Base-by-base conservation (phyloP, 1,140 invertebrate species). In the Ylistrum balloti region DNA sequence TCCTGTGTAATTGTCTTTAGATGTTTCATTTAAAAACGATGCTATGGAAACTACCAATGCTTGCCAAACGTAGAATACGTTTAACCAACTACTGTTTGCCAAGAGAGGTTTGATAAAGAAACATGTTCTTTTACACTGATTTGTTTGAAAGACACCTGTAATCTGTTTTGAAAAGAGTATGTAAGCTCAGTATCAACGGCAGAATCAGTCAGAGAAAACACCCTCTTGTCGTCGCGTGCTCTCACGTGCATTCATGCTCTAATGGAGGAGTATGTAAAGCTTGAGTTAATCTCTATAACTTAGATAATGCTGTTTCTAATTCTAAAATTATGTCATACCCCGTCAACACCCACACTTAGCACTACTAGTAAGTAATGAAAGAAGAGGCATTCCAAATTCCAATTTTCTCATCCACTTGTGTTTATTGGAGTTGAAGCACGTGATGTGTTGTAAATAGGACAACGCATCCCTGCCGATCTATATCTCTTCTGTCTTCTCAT, bases 41-140 rank as follows among this genome's bases (percentile, higher is more conserved):
- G 56, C 9, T 74, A 5, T 5, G 22, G 22, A 74, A 74, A n/a
- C 56, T 74, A 74, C 13, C 56, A n/a, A 74, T 74, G 56, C 56
- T 28, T 74, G 56, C 56, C n/a, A 17, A 28, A 28, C 45, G 3
- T 74, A 28, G 56, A 5, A 1, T 45, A 45, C 41, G 41, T 45
- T 45, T 9, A 38, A 45, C 56, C 56, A 74, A 74, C 56, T 28
- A 74, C 56, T 74, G 56, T 74, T 74, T 11, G 56, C n/a, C 5
- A n/a, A 74, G 56, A 74, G 56, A 74, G 56, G 56, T 74, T 74
- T 74, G 56, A 74, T 74, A 74, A 74, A 74, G 56, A 74, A 74
- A 74, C 56, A 74, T 74, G 56, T 74, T 74, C 56, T 3, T 74
- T 22, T 28, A 28, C 56, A 74, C 56, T 74, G 56, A 74, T 74